phyloP scores from a whole-genome alignment of 2,113 vertebrate genomes.

The Nyctereutes procyonoides region DNA sequence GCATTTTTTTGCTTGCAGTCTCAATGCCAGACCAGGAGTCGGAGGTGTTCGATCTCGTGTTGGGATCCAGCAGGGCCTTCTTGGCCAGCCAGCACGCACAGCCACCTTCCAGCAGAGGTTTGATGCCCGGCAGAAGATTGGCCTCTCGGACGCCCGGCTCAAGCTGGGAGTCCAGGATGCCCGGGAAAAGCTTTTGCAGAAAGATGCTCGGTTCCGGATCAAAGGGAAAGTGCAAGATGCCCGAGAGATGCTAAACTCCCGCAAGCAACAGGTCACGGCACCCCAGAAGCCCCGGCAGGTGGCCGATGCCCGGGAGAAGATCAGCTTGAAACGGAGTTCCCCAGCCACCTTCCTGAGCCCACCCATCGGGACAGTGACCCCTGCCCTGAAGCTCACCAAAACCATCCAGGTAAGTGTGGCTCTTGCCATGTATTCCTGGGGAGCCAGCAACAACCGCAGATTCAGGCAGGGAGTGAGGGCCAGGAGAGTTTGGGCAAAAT shows the following conservation, averaged over 20 bases:
- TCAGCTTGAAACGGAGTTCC: conserved; percentile 93
- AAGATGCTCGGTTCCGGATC: conserved; percentile 96
- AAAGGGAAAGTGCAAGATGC: conserved; percentile 95
- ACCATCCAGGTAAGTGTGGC: conserved; percentile 93
- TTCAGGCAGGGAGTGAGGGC: background rate
- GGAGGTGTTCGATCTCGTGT: conserved; percentile 87
- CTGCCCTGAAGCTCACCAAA: conserved; percentile 96
- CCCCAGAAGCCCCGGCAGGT: conserved; percentile 90
- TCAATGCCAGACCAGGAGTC: conserved; percentile 83
- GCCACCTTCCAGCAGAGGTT: conserved; percentile 88
- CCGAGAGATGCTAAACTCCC: conserved; percentile 96
- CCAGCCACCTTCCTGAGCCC: conserved; percentile 85
- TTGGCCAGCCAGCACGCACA: conserved; percentile 76
- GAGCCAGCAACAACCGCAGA: background rate
- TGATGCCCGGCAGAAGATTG: conserved; percentile 97
- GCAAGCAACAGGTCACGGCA: conserved; percentile 89
- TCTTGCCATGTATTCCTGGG: background rate
- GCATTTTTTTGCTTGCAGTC: conserved; percentile 72
- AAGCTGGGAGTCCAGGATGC: conserved; percentile 95
- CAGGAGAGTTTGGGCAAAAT: background rate
- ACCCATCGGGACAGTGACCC: conserved; percentile 82
- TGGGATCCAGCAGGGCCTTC: conserved; percentile 85
- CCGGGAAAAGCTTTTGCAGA: conserved; percentile 94
- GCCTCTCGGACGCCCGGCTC: conserved; percentile 92
- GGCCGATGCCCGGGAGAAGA: conserved; percentile 95